Evolutionary conservation across 2,888 invertebrate genomes (phyloP).

Genomic region (Dolichopus griseipennis): DNA sequence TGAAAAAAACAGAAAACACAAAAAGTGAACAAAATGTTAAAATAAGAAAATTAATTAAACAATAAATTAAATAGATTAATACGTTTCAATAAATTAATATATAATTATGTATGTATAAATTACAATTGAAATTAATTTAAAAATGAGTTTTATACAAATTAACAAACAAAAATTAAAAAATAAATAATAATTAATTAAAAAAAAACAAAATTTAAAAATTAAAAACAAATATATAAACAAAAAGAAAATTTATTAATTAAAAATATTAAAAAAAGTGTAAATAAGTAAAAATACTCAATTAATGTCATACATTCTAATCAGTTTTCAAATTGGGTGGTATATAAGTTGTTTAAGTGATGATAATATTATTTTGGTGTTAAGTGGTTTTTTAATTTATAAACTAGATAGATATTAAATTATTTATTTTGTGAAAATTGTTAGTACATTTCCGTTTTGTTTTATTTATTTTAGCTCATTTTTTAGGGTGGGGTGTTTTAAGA

Average conservation of each 20-base stretch:
- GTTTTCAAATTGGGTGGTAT: not conserved
- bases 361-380: not conserved
- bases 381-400: not conserved
- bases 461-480: too few relatives aligned
- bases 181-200: slow-evolving; percentile 7
- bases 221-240: slow-evolving; percentile 4
- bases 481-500: too few relatives aligned
- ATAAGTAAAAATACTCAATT: slow-evolving; percentile 9
- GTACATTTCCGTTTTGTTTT: too few relatives aligned
- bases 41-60: not conserved
- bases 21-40: not conserved
- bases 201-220: not conserved
- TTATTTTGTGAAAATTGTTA: not conserved
- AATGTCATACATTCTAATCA: not conserved
- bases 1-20: not conserved
- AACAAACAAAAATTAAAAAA: slow-evolving; percentile 8
- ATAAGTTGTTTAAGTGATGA: not conserved
- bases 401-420: not conserved
- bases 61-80: too few relatives aligned
- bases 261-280: not conserved
- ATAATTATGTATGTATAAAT: too few relatives aligned
- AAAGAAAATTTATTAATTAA: too few relatives aligned
- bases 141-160: too few relatives aligned
- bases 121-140: too few relatives aligned
- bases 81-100: too few relatives aligned